These are phyloP conservation scores for Esox masquinongy DNA, from an alignment of 2,797 vertebrate species.

Conservation along the genomic window DNA sequence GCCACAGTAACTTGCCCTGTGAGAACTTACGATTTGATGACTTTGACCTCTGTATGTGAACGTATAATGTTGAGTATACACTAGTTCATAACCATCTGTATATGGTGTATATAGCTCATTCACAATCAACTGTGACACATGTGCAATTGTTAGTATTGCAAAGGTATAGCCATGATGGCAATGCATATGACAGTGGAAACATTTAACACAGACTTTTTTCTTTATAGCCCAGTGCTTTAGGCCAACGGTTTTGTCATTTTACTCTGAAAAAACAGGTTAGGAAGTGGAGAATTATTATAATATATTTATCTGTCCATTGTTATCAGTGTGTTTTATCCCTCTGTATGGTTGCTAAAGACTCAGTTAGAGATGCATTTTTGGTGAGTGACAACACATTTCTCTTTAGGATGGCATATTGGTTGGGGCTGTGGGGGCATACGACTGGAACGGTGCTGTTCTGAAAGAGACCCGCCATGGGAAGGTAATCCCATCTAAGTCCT, in stretches of 20 bases:
- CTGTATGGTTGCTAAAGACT: background rate
- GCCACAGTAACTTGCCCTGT: background rate
- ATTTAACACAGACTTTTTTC: conserved; percentile 12
- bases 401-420: conserved; percentile 88
- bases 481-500: conserved; percentile 85
- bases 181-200: conserved; percentile 10
- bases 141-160: background rate
- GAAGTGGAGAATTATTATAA: conserved; percentile 12
- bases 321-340: background rate
- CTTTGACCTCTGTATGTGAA: conserved; percentile 21
- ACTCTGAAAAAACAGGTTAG: background rate
- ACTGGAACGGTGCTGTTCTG: conserved; percentile 97
- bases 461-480: conserved; percentile 88
- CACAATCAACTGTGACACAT: background rate
- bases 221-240: conserved; percentile 18
- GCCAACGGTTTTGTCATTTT: conserved; percentile 8
- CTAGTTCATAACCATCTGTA: background rate
- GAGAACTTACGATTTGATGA: conserved; percentile 35
- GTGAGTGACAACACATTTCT: background rate
- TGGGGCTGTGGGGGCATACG: conserved; percentile 92
- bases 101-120: background rate
- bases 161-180: background rate
- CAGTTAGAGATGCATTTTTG: background rate
- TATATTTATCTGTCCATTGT: background rate
- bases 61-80: conserved; percentile 6